These are phyloP conservation scores for Pissodes strobi DNA, from an alignment of 1,140 invertebrate genomes.

Conservation along the genomic window DNA sequence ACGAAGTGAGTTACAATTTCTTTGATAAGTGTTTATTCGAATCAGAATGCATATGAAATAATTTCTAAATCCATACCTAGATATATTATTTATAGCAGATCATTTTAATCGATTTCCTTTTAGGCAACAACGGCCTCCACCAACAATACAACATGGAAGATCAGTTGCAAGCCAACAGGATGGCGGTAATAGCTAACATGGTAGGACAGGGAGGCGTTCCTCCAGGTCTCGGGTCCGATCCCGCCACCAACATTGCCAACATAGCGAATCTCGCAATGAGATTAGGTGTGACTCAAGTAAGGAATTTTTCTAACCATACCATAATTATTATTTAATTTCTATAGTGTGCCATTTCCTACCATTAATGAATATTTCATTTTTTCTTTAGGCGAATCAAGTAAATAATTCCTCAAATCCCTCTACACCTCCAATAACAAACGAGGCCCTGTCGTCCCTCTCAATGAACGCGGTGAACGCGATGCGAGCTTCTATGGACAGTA, in stretches of 20 bases:
- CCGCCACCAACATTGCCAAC: constrained; percentile 66
- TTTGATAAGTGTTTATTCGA: too few relatives aligned
- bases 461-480: constrained; percentile 57
- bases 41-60: neutral
- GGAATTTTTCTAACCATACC: too few relatives aligned
- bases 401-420: constrained; percentile 54
- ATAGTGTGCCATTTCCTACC: neutral
- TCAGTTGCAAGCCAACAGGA: constrained; percentile 70
- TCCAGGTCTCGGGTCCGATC: constrained; percentile 53
- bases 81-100: constrained; percentile 5
- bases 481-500: constrained; percentile 56
- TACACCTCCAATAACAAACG: constrained; percentile 54
- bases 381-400: constrained; percentile 52
- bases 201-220: constrained; percentile 63
- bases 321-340: neutral
- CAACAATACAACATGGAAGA: constrained; percentile 73
- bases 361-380: neutral
- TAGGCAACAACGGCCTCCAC: constrained; percentile 56
- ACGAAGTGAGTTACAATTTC: constrained; percentile 56
- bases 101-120: constrained; percentile 14
- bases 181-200: constrained; percentile 75
- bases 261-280: constrained; percentile 81
- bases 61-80: too few relatives aligned
- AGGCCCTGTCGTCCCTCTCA: constrained; percentile 49
- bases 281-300: constrained; percentile 61